Evolutionary conservation across 2,113 vertebrate species (phyloP).

Genomic region (Lanius ludovicianus): DNA sequence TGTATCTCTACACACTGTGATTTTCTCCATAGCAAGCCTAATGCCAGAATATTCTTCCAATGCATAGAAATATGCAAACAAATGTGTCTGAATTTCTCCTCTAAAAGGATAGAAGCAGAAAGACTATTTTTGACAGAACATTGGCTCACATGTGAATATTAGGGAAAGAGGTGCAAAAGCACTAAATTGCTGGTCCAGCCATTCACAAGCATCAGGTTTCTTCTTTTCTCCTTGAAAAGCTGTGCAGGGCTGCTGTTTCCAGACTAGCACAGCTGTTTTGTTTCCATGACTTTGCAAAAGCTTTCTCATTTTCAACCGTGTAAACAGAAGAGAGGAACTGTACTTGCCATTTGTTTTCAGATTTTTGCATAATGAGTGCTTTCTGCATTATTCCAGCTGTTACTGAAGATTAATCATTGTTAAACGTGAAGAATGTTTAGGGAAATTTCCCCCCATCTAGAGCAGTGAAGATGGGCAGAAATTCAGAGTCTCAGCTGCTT

Average conservation of each 20-base stretch:
- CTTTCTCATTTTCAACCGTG: neutral
- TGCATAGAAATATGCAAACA: neutral
- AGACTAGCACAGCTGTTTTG: neutral
- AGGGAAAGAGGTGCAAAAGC: neutral
- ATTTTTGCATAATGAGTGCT: neutral
- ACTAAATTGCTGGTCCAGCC: neutral
- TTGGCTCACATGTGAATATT: neutral
- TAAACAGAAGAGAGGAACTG: neutral
- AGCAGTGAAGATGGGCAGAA: neutral
- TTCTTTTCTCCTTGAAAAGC: neutral
- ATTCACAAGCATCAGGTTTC: neutral
- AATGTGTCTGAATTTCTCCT: neutral
- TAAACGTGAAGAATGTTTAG: neutral
- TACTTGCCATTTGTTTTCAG: neutral
- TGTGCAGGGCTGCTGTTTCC: neutral
- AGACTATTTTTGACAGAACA: neutral
- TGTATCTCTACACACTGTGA: neutral
- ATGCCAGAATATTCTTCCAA: neutral
- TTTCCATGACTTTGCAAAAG: constrained; percentile 30
- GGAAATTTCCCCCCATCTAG: neutral
- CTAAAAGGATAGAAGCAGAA: neutral
- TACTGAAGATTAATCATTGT: neutral
- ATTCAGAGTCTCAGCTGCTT: neutral
- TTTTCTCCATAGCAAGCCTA: neutral
- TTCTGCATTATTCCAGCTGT: neutral